Base-by-base conservation (phyloP, 2,888 invertebrate species). In the Cantharis rustica region DNA sequence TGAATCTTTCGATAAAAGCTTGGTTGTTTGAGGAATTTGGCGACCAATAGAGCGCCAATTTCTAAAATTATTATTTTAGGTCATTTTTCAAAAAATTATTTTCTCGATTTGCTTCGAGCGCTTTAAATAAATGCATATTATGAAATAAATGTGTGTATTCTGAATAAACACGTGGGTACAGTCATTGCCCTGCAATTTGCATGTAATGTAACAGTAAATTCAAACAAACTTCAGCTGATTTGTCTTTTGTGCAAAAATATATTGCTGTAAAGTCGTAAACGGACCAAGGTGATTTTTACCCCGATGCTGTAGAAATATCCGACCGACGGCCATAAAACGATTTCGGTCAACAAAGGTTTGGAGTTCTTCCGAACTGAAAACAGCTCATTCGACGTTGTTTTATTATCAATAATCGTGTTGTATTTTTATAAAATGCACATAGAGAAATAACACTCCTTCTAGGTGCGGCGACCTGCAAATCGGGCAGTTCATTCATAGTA, bases 381-480 rank as follows among this genome's bases (percentile, higher is more conserved):
- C 7, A 23, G 9, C 23, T 23, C 23, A 9, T 23, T 61, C 61
- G 74, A 71, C 64, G 20, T 74, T 69, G 72, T 47, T 16, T 9
- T 72, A 47, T 73, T 66, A 74, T 63, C 47, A 77, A 69, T 11
- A 74, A 73, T 77, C 73, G 61, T 77, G 61, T 71, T 71, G 66
- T 47, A 47, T 31, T 26, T 26, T 69, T 16, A 23, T 47, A 26
- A 71, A 47, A 70, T 61, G 47, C 27, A 73, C 61, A 72, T 16
- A 61, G 72, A 27, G 61, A 77, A 77, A 68, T 69, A 66, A 77
- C 80, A 80, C 80, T 78, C 77, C 77, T 75, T 71, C 74, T 77
- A 71, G 77, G 80, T 78, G 77, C 80, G 79, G 74, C 79, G 79
- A 80, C 80, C 79, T 80, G 77, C 68, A 80, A 77, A 73, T 80